Evolutionary conservation across 2,797 vertebrate genomes (phyloP).

Genomic region (Karalla daura): DNA sequence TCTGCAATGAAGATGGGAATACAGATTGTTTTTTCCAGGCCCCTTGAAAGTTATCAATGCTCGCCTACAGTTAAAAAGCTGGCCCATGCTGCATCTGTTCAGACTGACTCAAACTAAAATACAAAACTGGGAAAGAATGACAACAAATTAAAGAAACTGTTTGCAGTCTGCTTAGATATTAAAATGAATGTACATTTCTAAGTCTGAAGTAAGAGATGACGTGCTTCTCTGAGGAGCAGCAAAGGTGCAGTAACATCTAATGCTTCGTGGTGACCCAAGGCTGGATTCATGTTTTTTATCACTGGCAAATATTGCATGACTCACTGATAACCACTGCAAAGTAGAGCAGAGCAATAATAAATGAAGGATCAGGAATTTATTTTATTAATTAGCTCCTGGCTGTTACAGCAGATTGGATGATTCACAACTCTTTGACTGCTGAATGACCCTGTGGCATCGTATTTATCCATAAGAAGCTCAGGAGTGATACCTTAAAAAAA

Average conservation of each 20-base stretch:
- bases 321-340: constrained; percentile 26
- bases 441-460: not conserved
- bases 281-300: constrained; percentile 40
- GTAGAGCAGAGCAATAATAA: constrained; percentile 18
- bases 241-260: constrained; percentile 43
- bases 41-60: not conserved
- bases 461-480: not conserved
- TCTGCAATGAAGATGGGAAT: not conserved
- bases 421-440: not conserved
- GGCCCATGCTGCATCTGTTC: not conserved
- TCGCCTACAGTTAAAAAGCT: not conserved
- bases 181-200: constrained; percentile 21
- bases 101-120: accelerated
- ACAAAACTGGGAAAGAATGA: too few species aligned
- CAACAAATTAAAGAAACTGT: too few species aligned
- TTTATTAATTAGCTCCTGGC: not conserved
- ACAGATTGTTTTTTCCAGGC: constrained; percentile 4
- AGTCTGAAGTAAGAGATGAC: constrained; percentile 17
- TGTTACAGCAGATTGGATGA: not conserved
- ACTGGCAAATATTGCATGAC: constrained; percentile 34
- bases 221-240: constrained; percentile 7
- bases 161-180: constrained; percentile 6
- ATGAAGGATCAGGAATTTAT: not conserved
- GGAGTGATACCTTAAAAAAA: not conserved
- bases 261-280: constrained; percentile 51